Evolutionary conservation across 2,113 vertebrate species (phyloP), one percentile per base, ranked within the genome.

Genomic region (Nettapus auritus): DNA sequence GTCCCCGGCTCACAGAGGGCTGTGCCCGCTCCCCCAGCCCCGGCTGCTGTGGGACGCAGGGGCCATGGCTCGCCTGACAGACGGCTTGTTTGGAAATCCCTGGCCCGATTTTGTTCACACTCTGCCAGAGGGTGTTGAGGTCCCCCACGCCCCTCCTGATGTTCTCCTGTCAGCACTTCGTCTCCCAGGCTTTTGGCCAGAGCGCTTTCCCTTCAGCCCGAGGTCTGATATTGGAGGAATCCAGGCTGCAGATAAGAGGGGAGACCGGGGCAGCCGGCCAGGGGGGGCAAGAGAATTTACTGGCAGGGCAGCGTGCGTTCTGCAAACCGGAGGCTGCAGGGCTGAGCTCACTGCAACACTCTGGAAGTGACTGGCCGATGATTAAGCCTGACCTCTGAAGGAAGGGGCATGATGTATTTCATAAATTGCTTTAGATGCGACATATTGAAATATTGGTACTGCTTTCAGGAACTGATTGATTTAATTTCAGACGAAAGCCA

Each of bases 211-310:
- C 33, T n/a, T 29, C 46, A 50, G 71, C 71, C 68, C 3, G 25
- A 29, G 55, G 42, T 44, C 56, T 67, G 71, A 75, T 38, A 44
- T 29, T 13, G 4, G 67, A 50, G 90, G 89, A 79, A 70, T 81
- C 62, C 6, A 8, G n/a, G 14, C 17, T 25, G 25, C 5, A 0
- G 46, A 14, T 6, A 5, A 23, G n/a, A 56, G 38, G 52, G 3
- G 0, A 8, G 57, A 36, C 40, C 0, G 5, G 77, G 71, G 42
- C 36, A 3, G 71, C 18, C 33, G 34, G 17, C 0, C 26, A 9
- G 4, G 0, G 3, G 73, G 53, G 34, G 59, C 28, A 5, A 2
- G 38, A 53, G 71, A 44, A 70, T 62, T 74, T 23, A 23, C 5
- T 29, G 57, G 73, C 83, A 62, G 1, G 5, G 55, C 17, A 21